These are phyloP conservation scores for Linurgus olivaceus DNA, from an alignment of 2,797 vertebrate genomes.

Conservation along the genomic window DNA sequence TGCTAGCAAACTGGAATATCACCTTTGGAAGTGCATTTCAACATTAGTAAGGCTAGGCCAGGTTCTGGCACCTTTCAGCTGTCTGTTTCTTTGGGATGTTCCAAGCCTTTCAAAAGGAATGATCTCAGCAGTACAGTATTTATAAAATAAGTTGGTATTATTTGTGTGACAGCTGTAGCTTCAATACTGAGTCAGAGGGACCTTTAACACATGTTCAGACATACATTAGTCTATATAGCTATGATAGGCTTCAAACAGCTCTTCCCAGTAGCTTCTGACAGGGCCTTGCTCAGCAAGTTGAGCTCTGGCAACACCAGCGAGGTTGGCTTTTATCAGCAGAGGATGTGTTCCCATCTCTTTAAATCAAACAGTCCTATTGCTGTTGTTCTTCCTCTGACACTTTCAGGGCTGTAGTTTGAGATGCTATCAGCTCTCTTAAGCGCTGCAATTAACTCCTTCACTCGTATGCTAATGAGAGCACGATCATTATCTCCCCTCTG, in stretches of 20 bases:
- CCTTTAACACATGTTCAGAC: neutral
- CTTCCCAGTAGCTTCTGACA: neutral
- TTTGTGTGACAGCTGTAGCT: neutral
- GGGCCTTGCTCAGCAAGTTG: neutral
- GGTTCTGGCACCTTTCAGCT: neutral
- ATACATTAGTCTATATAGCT: neutral
- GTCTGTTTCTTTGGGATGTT: neutral
- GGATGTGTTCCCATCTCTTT: neutral
- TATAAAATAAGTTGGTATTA: neutral
- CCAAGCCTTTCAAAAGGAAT: neutral
- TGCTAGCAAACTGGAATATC: neutral
- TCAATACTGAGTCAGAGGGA: neutral
- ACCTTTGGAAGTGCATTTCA: neutral
- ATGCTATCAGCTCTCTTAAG: constrained; percentile 9
- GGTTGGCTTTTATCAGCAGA: neutral
- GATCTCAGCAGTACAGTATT: neutral
- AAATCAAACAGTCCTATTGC: neutral
- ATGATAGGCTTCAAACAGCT: neutral
- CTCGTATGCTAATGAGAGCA: neutral
- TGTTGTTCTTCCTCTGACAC: constrained; percentile 32
- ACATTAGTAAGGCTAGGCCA: neutral
- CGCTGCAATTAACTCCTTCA: neutral
- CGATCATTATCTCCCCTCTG: neutral
- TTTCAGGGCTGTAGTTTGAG: neutral
- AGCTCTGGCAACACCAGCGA: neutral